These are phyloP conservation scores for Brachionus manjavacas DNA, from an alignment of 1,140 invertebrate species.

Conservation along the genomic window DNA sequence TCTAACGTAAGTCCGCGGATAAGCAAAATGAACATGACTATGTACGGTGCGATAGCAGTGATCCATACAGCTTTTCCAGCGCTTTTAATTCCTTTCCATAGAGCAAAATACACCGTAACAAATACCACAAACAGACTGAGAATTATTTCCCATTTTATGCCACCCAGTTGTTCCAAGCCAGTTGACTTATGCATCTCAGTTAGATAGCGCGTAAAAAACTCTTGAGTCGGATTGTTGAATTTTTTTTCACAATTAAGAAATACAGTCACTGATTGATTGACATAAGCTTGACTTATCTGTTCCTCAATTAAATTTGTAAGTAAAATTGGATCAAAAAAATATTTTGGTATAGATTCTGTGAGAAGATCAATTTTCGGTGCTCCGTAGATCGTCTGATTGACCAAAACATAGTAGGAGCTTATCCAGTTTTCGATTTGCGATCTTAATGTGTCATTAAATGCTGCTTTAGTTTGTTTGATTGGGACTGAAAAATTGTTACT, in stretches of 20 bases:
- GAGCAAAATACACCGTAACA: slow-evolving; percentile 87
- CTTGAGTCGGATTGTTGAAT: slow-evolving; percentile 39
- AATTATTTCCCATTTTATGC: slow-evolving; percentile 79
- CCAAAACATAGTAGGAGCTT: not conserved
- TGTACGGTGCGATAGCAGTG: slow-evolving; percentile 85
- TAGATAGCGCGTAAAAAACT: slow-evolving; percentile 31
- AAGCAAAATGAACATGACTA: slow-evolving; percentile 82
- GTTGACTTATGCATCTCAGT: slow-evolving; percentile 71
- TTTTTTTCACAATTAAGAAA: slow-evolving; percentile 35
- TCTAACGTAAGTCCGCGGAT: slow-evolving; percentile 80
- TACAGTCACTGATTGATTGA: slow-evolving; percentile 22
- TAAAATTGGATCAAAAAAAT: slow-evolving; percentile 16
- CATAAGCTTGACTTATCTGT: not conserved
- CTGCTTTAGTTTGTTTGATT: not conserved
- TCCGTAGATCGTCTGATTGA: not conserved
- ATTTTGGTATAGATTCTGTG: not conserved
- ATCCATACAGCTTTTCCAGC: slow-evolving; percentile 97
- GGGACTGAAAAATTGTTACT: not conserved
- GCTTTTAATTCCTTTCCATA: slow-evolving; percentile 94
- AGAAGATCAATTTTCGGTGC: not conserved
- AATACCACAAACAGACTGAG: slow-evolving; percentile 85
- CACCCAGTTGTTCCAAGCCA: slow-evolving; percentile 77
- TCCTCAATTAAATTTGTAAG: slow-evolving; percentile 11
- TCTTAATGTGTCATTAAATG: not conserved
- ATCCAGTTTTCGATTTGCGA: not conserved